Evolutionary conservation across 2,888 invertebrate genomes (phyloP), one percentile per base, ranked within the genome.

Genomic region (Chymomyza procnemis): DNA sequence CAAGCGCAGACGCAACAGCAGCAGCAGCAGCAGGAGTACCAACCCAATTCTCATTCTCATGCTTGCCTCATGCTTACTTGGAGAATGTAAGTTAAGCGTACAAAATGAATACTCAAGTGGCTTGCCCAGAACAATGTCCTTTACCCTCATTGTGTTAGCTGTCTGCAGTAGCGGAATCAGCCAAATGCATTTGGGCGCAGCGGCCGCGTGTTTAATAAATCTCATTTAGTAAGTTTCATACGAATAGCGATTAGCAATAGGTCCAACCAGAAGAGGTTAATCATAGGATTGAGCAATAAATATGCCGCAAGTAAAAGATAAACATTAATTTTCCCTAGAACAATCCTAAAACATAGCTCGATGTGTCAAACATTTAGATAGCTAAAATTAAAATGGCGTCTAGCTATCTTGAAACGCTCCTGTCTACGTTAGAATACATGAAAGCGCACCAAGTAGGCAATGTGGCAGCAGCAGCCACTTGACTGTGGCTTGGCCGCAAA

Each of bases 41-140:
- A 19, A 4, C 54, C 19, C 19, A 26, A 26, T 26, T 26, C 6
- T 4, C 26, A 26, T 26, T 26, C 26, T 26, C 22, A 52, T 16
- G 21, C 26, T 26, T 26, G 26, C 4, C 26, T 41, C 34, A 19
- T 22, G 22, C 21, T n/a, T 5, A 22, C 56, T n/a, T n/a, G 2
- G 50, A 50, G 26, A 56, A 56, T 56, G 56, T n/a, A 56, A 30
- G 56, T 30, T 21, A 22, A 56, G 56, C 22, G 30, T 56, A 14
- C n/a, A 47, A 47, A 60, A 60, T 48, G 46, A 48, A 60, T 60
- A 47, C 60, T 48, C 47, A 48, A 60, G 60, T 47, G 47, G 60
- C 60, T 21, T 60, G 60, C 22, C 30, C 22, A 19, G 22, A 3
- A 48, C 47, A 60, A 48, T 60, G 60, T 60, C 60, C 60, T 60